Evolutionary conservation across 2,888 invertebrate species (phyloP).

Genomic region (Periphyllus acericola): DNA sequence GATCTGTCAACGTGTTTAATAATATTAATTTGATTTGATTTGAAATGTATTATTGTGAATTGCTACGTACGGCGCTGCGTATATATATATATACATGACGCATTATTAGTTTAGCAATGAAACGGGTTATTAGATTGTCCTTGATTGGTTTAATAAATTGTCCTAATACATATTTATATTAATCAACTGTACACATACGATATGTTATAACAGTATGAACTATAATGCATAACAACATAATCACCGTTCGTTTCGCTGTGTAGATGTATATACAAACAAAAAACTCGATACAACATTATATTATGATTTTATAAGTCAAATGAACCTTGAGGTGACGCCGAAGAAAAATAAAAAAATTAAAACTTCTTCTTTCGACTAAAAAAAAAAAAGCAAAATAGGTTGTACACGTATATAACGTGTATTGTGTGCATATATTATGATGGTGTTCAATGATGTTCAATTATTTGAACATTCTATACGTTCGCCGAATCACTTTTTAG

Average conservation of each 20-base stretch:
- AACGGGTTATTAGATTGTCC: constrained; percentile 4
- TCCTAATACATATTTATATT: not conserved
- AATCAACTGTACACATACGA: not conserved
- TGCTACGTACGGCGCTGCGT: not conserved
- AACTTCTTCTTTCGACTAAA: not conserved
- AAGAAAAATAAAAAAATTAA: not conserved
- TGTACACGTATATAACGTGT: not conserved
- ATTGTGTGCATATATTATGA: not conserved
- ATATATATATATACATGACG: not conserved
- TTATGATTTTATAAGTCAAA: not conserved
- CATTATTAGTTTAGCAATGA: constrained; percentile 7
- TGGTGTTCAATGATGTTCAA: not conserved
- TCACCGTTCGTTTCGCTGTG: not conserved
- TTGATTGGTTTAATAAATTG: constrained; percentile 1
- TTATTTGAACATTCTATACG: not conserved
- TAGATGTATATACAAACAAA: not conserved
- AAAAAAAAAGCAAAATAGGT: not conserved
- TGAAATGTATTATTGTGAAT: not conserved
- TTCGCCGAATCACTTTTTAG: not conserved
- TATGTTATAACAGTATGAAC: not conserved
- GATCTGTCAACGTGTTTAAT: not conserved
- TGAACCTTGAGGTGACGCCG: not conserved
- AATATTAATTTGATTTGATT: constrained; percentile 7
- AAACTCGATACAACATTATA: not conserved
- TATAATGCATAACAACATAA: not conserved